Conservation (phyloP, 2,113 vertebrate species). For the Cinclus mexicanus region DNA sequence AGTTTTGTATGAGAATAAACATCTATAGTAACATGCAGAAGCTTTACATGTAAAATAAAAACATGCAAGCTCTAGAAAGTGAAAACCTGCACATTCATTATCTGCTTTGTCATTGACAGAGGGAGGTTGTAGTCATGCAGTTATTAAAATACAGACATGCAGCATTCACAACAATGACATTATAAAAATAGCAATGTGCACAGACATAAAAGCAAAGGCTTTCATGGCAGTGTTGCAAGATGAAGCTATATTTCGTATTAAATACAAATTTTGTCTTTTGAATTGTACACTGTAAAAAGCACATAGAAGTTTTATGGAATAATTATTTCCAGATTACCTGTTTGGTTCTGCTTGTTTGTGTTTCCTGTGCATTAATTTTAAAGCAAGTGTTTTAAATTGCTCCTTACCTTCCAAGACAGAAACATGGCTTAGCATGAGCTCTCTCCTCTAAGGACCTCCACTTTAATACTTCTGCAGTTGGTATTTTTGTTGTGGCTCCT, state of each 20-base stretch:
- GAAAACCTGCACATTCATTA: background rate
- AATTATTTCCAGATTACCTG: background rate
- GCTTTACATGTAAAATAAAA: background rate
- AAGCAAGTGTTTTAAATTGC: background rate
- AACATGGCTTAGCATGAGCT: constrained; percentile 63
- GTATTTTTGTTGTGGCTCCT: background rate
- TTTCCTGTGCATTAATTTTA: background rate
- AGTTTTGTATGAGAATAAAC: background rate
- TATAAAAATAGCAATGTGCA: background rate
- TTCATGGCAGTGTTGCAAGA: background rate
- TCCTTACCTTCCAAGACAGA: constrained; percentile 70
- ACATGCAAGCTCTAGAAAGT: background rate
- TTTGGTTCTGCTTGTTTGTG: background rate
- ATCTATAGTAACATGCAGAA: background rate
- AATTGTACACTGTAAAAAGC: background rate
- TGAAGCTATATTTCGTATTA: background rate
- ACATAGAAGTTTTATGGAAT: background rate
- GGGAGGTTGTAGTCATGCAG: background rate
- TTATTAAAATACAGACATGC: background rate
- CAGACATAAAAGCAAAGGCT: background rate
- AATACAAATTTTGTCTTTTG: background rate
- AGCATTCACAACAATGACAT: background rate
- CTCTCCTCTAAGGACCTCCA: background rate
- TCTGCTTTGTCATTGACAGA: background rate
- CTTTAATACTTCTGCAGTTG: constrained; percentile 6